Base-by-base conservation (phyloP, 2,113 vertebrate genomes). In the Cebus imitator region DNA sequence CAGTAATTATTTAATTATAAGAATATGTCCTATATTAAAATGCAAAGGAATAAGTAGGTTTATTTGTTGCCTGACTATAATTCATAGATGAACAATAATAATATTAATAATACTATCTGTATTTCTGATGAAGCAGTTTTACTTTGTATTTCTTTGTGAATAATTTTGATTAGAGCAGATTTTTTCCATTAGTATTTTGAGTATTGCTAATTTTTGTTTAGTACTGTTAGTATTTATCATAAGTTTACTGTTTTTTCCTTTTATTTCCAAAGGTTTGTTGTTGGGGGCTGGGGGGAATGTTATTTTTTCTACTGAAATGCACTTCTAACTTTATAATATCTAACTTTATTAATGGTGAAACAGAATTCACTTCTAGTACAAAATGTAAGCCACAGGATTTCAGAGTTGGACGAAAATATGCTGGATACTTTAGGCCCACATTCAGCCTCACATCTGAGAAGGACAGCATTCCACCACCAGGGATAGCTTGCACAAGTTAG, bases 111-210 rank as follows among this genome's bases (percentile, higher is more conserved):
- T 81, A 93, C 57, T 37, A 25, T 40, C 68, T 92, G 32, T 73
- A 32, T 92, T 92, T 97, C 73, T 79, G 48, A 6, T 91, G 48
- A n/a, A 25, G 82, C 91, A 87, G 3, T 37, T 82, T 78, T 40
- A 89, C 37, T 95, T 89, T 82, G 35, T 82, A 43, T 96, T 81
- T 96, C 30, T 85, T 48, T 57, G 73, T 78, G 35, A 87, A 81
- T 89, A 82, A 96, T 91, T 89, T 93, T 88, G 43, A 96, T 64
- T 66, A 86, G 0, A 91, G n/a, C 5, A 82, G 35, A 25, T 52
- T 92, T 87, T 90, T 82, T 61, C 17, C 57, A 48, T 87, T 85
- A 72, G 40, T 43, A 91, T 79, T 80, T 66, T 80, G 25, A 91
- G 23, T 89, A 82, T 1, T 93, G 10, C 32, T 85, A 61, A 57